phyloP scores from a whole-genome alignment of 1,140 invertebrate genomes.

The Bilobella aurantiaca region DNA sequence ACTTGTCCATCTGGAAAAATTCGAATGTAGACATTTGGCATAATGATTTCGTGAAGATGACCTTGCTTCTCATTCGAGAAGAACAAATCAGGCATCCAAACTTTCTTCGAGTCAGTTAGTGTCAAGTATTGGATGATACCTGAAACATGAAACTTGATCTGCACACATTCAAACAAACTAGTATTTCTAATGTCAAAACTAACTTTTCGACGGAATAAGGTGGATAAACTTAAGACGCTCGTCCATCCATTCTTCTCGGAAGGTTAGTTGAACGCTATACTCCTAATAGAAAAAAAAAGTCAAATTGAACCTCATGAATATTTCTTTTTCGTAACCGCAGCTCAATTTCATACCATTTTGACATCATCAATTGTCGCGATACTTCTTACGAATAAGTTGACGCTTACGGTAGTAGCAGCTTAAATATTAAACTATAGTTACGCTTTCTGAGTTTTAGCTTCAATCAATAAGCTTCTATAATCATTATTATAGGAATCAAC shows the following conservation, averaged over 20 bases:
- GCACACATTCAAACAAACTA: background rate
- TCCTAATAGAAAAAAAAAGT: slow-evolving; percentile 48
- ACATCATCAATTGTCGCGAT: slow-evolving; percentile 95
- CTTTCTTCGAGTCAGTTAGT: slow-evolving; percentile 77
- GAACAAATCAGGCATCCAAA: slow-evolving; percentile 88
- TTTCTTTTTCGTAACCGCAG: background rate
- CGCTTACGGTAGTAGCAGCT: slow-evolving; percentile 76
- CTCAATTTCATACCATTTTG: slow-evolving; percentile 72
- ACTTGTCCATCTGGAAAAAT: slow-evolving; percentile 91
- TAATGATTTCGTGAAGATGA: slow-evolving; percentile 93
- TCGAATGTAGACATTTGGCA: slow-evolving; percentile 92
- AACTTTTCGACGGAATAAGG: slow-evolving; percentile 44
- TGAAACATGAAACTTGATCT: slow-evolving; percentile 36
- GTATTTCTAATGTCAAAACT: too few species aligned
- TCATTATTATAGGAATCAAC: too few species aligned
- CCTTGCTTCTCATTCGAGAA: slow-evolving; percentile 95
- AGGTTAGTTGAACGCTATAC: slow-evolving; percentile 90
- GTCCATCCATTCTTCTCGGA: slow-evolving; percentile 91
- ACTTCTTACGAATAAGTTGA: slow-evolving; percentile 90
- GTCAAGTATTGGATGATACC: slow-evolving; percentile 81
- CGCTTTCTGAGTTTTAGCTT: too few species aligned
- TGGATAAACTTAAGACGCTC: slow-evolving; percentile 81
- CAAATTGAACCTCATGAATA: background rate
- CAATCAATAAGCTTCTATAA: too few species aligned
- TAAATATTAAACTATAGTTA: background rate